Conservation (phyloP, 2,888 invertebrate species). For the Campoletis raptor region DNA sequence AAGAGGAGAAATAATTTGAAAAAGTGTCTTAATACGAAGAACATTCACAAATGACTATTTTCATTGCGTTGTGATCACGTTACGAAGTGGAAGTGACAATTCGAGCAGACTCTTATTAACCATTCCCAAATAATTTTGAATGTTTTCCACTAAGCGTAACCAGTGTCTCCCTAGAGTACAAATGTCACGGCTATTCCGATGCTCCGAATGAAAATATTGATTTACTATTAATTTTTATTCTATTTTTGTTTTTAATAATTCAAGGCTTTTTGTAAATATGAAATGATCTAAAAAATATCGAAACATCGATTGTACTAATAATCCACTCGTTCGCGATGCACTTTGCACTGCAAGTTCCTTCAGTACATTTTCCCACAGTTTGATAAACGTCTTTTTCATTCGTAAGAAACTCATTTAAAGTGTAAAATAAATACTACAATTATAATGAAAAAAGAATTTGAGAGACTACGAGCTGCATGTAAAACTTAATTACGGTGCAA, state of each 20-base stretch:
- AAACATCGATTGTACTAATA: background rate
- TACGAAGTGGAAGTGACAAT: background rate
- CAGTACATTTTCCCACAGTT: background rate
- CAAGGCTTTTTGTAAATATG: background rate
- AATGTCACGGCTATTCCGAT: background rate
- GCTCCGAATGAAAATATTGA: background rate
- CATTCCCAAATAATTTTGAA: background rate
- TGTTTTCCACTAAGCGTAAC: background rate
- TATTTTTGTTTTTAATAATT: background rate
- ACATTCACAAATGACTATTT: background rate
- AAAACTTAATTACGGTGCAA: background rate
- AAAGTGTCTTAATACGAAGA: background rate
- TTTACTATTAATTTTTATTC: background rate
- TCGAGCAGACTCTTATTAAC: background rate
- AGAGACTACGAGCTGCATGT: background rate
- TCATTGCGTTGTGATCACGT: background rate
- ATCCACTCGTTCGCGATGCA: slow-evolving; percentile 9
- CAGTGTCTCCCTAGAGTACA: background rate
- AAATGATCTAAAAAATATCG: background rate
- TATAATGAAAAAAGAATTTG: background rate
- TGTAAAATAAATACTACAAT: background rate
- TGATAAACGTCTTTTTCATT: background rate
- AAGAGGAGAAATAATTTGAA: background rate
- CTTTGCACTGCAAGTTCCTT: slow-evolving; percentile 15
- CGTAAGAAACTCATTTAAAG: background rate